phyloP scores from a whole-genome alignment of 2,113 vertebrate species.

The Chloroceryle aenea region DNA sequence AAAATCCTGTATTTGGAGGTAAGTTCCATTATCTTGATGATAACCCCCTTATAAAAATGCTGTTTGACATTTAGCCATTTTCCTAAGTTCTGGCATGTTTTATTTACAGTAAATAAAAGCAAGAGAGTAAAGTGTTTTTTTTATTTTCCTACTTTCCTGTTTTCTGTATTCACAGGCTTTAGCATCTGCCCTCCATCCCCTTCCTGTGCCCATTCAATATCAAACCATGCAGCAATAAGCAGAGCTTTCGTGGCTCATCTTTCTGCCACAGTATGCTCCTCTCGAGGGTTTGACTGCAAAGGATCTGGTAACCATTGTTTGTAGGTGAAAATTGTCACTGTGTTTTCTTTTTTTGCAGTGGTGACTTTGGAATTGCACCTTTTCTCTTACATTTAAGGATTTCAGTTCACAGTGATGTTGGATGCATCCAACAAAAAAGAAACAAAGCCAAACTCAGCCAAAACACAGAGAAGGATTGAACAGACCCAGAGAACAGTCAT shows the following conservation, averaged over 20 bases:
- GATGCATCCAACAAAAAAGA: neutral
- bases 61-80: neutral
- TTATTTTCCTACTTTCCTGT: neutral
- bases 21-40: neutral
- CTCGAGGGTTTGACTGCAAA: neutral
- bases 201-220: neutral
- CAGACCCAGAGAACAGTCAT: neutral
- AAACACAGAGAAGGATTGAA: neutral
- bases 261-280: neutral
- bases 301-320: neutral
- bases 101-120: neutral
- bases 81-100: neutral
- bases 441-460: neutral
- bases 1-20: neutral
- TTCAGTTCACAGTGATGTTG: neutral
- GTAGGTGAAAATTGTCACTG: neutral
- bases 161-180: neutral
- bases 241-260: rapidly evolving
- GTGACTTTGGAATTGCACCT: neutral
- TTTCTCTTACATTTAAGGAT: neutral
- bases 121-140: neutral
- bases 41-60: neutral
- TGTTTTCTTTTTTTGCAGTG: neutral
- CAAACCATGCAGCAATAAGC: neutral
- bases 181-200: neutral